Percentiles rank a stretch among this genome's conserved stretches.
Evolutionary conservation across 2,113 vertebrate species (phyloP).

Genomic region (Atherinomorus stipes): DNA sequence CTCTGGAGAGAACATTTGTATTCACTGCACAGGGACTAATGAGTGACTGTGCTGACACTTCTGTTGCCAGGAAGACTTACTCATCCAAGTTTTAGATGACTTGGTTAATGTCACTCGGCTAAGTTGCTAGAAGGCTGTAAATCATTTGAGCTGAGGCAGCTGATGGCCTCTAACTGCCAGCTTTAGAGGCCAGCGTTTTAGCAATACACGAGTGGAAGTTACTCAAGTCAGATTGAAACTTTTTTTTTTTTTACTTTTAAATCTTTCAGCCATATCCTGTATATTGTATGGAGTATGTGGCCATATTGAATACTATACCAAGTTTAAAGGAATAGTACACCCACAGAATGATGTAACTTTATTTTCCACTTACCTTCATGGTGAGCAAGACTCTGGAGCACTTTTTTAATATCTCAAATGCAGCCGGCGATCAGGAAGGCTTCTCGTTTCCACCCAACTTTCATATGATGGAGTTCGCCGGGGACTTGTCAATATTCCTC

Average conservation of each 20-base stretch:
- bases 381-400: no score
- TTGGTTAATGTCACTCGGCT: slow-evolving; percentile 46
- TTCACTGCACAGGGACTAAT: slow-evolving; percentile 53
- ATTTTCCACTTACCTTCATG: no score
- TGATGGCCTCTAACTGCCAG: slow-evolving; percentile 37
- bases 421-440: no score
- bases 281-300: not conserved
- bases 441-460: no score
- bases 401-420: no score
- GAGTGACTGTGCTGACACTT: slow-evolving; percentile 25
- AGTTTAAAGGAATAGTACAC: slow-evolving; percentile 16
- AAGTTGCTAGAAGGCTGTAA: slow-evolving; percentile 56
- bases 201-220: slow-evolving; percentile 4
- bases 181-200: not conserved
- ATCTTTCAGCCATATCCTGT: slow-evolving; percentile 28
- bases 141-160: slow-evolving; percentile 41
- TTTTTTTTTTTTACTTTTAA: slow-evolving; percentile 55
- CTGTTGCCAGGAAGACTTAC: slow-evolving; percentile 68
- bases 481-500: no score
- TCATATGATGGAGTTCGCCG: no score
- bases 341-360: no score
- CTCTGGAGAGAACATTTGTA: slow-evolving; percentile 51
- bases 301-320: not conserved
- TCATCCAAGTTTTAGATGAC: slow-evolving; percentile 51
- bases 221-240: slow-evolving; percentile 39